Evolutionary conservation across 2,888 invertebrate genomes (phyloP).

Genomic region (Alcis repandata): DNA sequence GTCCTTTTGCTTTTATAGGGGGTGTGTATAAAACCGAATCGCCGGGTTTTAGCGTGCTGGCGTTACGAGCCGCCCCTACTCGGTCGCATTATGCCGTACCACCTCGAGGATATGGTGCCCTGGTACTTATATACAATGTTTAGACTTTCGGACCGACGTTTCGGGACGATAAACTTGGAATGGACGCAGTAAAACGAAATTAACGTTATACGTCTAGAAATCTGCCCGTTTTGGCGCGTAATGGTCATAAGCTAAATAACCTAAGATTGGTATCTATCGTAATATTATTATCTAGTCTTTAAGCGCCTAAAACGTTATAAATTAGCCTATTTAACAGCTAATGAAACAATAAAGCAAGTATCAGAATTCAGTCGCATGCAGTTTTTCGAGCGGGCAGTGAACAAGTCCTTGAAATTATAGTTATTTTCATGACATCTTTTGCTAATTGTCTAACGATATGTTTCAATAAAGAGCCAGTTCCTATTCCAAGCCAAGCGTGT

Average conservation of each 20-base stretch:
- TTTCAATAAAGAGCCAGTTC: no score
- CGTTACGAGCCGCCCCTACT: conserved; percentile 83
- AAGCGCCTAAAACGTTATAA: not conserved
- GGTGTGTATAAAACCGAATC: conserved; percentile 87
- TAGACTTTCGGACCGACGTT: conserved; percentile 54
- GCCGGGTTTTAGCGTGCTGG: conserved; percentile 86
- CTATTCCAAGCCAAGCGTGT: no score
- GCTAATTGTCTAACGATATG: no score
- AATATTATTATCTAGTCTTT: no score
- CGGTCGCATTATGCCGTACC: conserved; percentile 74
- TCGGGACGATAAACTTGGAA: conserved; percentile 71
- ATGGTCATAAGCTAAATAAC: not conserved
- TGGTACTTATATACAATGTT: conserved; percentile 66
- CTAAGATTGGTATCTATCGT: not conserved
- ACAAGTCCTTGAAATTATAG: no score
- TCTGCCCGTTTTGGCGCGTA: conserved; percentile 22
- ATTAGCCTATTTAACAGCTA: not conserved
- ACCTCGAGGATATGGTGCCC: conserved; percentile 76
- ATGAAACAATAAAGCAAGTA: not conserved
- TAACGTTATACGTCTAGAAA: conserved; percentile 36
- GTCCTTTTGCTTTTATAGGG: conserved; percentile 87
- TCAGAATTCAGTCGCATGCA: not conserved
- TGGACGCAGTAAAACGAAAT: conserved; percentile 45
- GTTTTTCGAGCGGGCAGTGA: no score
- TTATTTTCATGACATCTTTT: no score